phyloP scores from a whole-genome alignment of 2,113 vertebrate genomes.

The Sula dactylatra region DNA sequence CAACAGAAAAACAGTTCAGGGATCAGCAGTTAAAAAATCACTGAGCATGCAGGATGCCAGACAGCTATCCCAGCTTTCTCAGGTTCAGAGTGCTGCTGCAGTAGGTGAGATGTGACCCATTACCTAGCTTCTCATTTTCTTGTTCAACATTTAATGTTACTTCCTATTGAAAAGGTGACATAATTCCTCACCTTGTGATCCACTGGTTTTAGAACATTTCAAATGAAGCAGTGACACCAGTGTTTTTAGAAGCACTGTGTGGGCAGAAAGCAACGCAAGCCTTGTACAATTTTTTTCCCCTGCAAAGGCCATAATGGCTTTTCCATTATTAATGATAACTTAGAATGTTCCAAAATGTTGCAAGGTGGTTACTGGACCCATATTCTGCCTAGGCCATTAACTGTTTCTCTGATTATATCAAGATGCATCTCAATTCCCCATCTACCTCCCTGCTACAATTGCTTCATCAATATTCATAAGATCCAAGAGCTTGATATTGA shows the following conservation, averaged over 20 bases:
- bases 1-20: not conserved
- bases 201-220: not conserved
- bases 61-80: not conserved
- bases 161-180: not conserved
- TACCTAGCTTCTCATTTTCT: not conserved
- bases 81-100: not conserved
- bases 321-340: slow-evolving; percentile 31
- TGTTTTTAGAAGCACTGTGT: not conserved
- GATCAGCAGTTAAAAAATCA: not conserved
- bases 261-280: not conserved
- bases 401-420: slow-evolving; percentile 64
- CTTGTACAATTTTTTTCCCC: not conserved
- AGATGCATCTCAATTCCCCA: slow-evolving; percentile 72
- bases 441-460: slow-evolving; percentile 54
- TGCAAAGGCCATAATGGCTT: not conserved
- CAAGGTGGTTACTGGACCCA: slow-evolving; percentile 62
- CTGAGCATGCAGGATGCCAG: not conserved
- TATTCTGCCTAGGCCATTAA: slow-evolving; percentile 62
- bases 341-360: slow-evolving; percentile 24
- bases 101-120: not conserved
- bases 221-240: not conserved
- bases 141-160: not conserved
- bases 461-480: slow-evolving; percentile 78
- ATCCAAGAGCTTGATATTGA: slow-evolving; percentile 76
- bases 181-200: not conserved